Evolutionary conservation across 2,113 vertebrate genomes (phyloP).

Genomic region (Gymnobelideus leadbeateri): DNA sequence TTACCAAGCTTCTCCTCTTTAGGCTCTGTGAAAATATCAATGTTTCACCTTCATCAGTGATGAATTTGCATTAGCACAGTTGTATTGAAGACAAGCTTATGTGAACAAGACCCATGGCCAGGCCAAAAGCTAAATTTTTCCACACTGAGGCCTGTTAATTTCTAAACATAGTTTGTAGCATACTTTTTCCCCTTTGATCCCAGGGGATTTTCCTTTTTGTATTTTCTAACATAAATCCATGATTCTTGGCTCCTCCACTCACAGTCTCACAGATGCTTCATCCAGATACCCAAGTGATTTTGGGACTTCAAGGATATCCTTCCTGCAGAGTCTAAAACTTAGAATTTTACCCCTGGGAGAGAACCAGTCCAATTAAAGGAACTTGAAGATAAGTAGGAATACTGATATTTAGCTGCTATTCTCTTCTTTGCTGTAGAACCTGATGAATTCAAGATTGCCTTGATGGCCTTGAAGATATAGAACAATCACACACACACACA

Average conservation of each 20-base stretch:
- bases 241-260: not conserved
- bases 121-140: not conserved
- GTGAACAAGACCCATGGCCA: not conserved
- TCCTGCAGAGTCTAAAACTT: not conserved
- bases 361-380: not conserved
- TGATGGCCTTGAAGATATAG: not conserved
- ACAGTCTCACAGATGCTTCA: not conserved
- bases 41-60: slow-evolving; percentile 8
- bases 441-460: not conserved
- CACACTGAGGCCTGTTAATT: not conserved
- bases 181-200: not conserved
- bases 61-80: not conserved
- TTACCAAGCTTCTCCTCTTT: not conserved
- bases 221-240: not conserved
- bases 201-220: not conserved
- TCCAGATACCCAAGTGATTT: not conserved
- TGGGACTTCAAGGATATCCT: not conserved
- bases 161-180: not conserved
- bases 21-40: slow-evolving; percentile 10
- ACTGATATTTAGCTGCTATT: not conserved
- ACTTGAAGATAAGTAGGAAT: not conserved
- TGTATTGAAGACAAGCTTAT: not conserved
- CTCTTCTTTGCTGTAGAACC: not conserved
- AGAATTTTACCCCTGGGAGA: not conserved
- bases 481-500: not conserved